Conservation (phyloP, 2,888 invertebrate species). For the Ophraella communa region DNA sequence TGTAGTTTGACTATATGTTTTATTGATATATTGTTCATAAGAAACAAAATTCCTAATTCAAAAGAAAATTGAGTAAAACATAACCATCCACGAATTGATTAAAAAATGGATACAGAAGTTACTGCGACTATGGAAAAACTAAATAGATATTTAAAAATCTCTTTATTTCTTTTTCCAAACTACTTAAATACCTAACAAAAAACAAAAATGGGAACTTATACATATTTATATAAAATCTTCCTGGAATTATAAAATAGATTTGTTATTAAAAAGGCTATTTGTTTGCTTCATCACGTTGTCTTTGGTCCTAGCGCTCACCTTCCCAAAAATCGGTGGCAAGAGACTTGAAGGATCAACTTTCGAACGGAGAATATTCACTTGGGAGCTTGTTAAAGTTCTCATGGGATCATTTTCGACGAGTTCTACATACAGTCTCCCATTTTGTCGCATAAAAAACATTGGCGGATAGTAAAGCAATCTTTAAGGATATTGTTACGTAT, state of each 20-base stretch:
- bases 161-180: too few relatives aligned
- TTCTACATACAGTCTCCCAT: conserved; percentile 13
- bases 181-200: too few relatives aligned
- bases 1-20: too few relatives aligned
- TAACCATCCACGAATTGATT: too few relatives aligned
- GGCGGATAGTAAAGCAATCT: not conserved
- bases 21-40: too few relatives aligned
- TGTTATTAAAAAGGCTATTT: conserved; percentile 8
- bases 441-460: not conserved
- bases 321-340: conserved; percentile 18
- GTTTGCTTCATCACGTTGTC: conserved; percentile 13
- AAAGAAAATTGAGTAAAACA: too few relatives aligned
- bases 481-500: not conserved
- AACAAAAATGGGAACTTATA: too few relatives aligned
- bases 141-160: too few relatives aligned
- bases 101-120: too few relatives aligned
- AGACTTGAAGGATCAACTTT: conserved; percentile 23
- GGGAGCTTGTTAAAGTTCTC: conserved; percentile 28
- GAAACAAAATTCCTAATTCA: too few relatives aligned
- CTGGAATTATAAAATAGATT: conserved; percentile 7
- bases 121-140: too few relatives aligned
- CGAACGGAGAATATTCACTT: conserved; percentile 24
- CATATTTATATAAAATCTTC: too few relatives aligned
- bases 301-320: conserved; percentile 13
- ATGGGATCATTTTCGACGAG: conserved; percentile 18